Evolutionary conservation across 1,140 invertebrate genomes (phyloP).

Genomic region (Caerostris extrusa): DNA sequence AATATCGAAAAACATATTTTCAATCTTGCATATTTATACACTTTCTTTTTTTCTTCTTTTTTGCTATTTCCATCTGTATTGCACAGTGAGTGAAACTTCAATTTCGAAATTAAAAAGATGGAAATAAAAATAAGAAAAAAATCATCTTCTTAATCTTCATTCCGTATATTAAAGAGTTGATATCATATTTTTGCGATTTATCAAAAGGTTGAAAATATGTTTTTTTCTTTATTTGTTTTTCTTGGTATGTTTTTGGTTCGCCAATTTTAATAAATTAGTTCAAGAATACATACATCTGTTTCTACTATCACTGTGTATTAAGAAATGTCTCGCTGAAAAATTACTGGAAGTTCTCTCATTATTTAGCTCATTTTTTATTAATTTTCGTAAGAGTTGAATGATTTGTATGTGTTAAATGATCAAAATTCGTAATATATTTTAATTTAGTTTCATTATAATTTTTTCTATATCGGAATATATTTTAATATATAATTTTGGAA

Average conservation of each 20-base stretch:
- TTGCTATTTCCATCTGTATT: neutral
- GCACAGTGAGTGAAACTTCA: neutral
- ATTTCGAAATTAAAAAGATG: neutral
- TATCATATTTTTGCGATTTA: slow-evolving; percentile 2
- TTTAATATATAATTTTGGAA: too few relatives aligned
- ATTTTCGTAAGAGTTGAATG: too few relatives aligned
- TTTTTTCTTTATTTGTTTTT: neutral
- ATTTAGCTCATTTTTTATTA: too few relatives aligned
- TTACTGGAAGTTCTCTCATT: too few relatives aligned
- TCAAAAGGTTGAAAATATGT: neutral
- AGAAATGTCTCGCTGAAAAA: too few relatives aligned
- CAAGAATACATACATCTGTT: neutral
- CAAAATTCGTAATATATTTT: too few relatives aligned
- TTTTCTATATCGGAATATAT: too few relatives aligned
- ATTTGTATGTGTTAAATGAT: too few relatives aligned
- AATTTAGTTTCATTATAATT: too few relatives aligned
- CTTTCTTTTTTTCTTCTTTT: neutral
- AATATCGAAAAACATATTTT: slow-evolving; percentile 38
- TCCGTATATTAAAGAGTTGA: neutral
- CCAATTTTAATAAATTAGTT: neutral
- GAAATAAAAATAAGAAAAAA: neutral
- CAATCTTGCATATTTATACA: neutral
- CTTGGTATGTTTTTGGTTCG: neutral
- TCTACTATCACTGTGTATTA: neutral
- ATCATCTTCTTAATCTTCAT: neutral